Percentiles rank a stretch among this genome's conserved stretches.
These are phyloP conservation scores for Poeciliopsis turneri DNA, from an alignment of 2,797 vertebrate species.

Conservation along the genomic window DNA sequence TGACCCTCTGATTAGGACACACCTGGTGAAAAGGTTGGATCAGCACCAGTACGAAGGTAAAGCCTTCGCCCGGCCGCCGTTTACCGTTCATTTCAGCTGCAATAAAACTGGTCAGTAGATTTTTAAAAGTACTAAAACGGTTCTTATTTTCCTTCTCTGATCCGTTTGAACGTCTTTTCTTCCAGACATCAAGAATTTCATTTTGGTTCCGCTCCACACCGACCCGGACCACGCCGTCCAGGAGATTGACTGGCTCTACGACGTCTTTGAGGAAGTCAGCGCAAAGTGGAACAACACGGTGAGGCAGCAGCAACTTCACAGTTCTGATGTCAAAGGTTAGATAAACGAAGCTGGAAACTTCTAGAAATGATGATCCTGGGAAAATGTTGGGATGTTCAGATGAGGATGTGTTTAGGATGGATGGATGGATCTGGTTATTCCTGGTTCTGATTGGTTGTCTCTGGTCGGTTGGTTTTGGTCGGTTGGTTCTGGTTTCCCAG, in stretches of 20 bases:
- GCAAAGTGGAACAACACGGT: constrained; percentile 65
- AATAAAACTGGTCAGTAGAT: constrained; percentile 44
- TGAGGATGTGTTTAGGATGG: background rate
- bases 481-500: no score
- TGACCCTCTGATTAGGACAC: constrained; percentile 16
- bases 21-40: constrained; percentile 6
- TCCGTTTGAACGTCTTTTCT: background rate
- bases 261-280: constrained; percentile 63
- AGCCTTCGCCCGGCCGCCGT: constrained; percentile 57
- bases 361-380: background rate
- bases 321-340: background rate
- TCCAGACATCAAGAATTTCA: constrained; percentile 48
- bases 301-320: background rate
- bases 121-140: background rate
- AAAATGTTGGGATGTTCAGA: background rate
- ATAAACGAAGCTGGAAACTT: background rate
- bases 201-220: constrained; percentile 61
- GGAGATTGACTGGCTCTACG: constrained; percentile 68
- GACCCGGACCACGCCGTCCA: constrained; percentile 27
- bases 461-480: no score
- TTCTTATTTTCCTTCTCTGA: background rate
- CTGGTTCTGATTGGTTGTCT: no score
- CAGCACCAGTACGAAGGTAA: constrained; percentile 48
- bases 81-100: constrained; percentile 53
- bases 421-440: no score